Base-by-base conservation (phyloP, 64 coral and sea anemone genomes). In the Stichodactyla mertensii region DNA sequence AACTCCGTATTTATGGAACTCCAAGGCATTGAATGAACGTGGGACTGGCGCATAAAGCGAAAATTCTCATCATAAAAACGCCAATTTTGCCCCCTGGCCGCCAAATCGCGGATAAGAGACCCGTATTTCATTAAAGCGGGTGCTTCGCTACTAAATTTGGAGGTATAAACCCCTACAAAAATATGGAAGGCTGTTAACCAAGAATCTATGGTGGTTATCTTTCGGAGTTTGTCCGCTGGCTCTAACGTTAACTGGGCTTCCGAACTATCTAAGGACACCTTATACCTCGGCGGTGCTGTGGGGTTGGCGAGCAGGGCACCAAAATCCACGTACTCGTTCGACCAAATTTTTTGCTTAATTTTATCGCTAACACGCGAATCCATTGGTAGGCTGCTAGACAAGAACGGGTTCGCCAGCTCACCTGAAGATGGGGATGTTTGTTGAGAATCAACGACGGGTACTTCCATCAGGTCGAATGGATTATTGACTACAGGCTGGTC, bases 301-400 rank as follows among this genome's bases (percentile, higher is more conserved):
- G 86, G 59, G 57, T 80, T 88, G 51, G 52, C 71, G 10, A 93
- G 54, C 5, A 89, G 82, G 12, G 59, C 52, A 19, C 87, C 92
- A 89, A 93, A 89, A 51, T 93, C 87, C 61, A 93, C 83, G 55
- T 55, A 86, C 16, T 89, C 82, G 82, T 93, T 79, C 5, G 57
- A 27, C 87, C 87, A 89, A 4, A 89, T 93, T 20, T 81, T 89
- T 13, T 78, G 71, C 80, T 89, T 93, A 2, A 93, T 3, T 86
- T 89, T 93, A 11, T 74, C 27, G 2, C 82, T 57, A 2, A 89
- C 71, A 5, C 61, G 56, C 0, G 92, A 80, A 89, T 93, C 92
- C 3, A 93, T 74, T 23, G 87, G 84, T 31, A 89, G 56, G 55
- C 55, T 93, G 14, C 61, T 16, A 0, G 91, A 93, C 7, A 22